Base-by-base conservation (phyloP, 2,113 vertebrate species). In the Turnix velox region DNA sequence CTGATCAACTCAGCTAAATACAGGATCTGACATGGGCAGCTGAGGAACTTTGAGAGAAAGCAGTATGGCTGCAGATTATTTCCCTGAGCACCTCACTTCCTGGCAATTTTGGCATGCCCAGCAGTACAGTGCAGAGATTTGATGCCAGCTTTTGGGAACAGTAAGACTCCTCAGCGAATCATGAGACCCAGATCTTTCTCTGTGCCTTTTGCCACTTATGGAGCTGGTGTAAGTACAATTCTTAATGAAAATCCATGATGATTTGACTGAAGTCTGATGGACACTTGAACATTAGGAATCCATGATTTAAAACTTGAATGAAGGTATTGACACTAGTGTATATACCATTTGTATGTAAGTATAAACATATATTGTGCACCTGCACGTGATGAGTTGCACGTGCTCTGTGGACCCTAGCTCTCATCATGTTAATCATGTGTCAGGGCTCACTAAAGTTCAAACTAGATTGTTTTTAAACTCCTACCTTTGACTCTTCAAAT, bases 41-140 rank as follows among this genome's bases (percentile, higher is more conserved):
- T 71, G 67, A 39, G 31, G 25, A 11, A 18, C 12, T 33, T 46
- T 74, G 39, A 81, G 35, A 62, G 11, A 55, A 83, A 71, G 19
- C 0, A 1, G 3, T 12, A 17, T 3, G 24, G 18, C 22, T 81
- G 4, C 27, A 7, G 16, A 66, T 24, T 14, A 85, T 19, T 43
- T 14, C 8, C 24, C 42, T 81, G 37, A 43, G 22, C 10, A 23
- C 2, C 0, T 62, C 59, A 17, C 7, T 15, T 65, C 14, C 16
- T 35, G 43, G 35, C 0, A 1, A 30, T 43, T 59, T 39, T 43
- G 18, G 11, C 24, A 25, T 52, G 17, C n/a, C 37, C 42, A n/a
- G 14, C 18, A 42, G 51, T 3, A 18, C 0, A 1, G 19, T 2
- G 1, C 10, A 24, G 39, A 66, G 39, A 35, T 25, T 25, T 24